Conservation (phyloP, 2,797 vertebrate species). For the Meriones psammophilus region DNA sequence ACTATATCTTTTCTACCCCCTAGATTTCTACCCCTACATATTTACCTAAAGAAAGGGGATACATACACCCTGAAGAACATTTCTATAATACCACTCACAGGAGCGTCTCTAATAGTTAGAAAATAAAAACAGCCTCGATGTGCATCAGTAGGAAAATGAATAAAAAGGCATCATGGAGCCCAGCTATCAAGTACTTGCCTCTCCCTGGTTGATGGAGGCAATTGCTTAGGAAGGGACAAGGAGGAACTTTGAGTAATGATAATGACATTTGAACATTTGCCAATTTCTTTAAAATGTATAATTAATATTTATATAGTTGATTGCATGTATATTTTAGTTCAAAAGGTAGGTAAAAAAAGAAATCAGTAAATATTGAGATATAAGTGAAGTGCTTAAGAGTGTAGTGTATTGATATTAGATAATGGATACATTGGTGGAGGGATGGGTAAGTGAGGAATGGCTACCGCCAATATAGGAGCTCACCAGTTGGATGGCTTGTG, state of each 20-base stretch:
- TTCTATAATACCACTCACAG: conserved; percentile 35
- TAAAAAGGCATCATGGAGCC: background rate
- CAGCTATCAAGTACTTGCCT: background rate
- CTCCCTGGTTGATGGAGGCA: background rate
- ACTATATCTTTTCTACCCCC: background rate
- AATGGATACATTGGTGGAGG: background rate
- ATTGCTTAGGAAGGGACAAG: background rate
- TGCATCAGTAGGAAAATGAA: background rate
- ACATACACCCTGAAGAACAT: conserved; percentile 3
- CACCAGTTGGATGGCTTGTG: background rate
- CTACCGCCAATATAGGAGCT: background rate
- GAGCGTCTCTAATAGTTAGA: background rate
- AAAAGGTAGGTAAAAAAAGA: background rate
- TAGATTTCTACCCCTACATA: conserved; percentile 47
- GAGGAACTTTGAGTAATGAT: background rate
- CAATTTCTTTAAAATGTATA: background rate
- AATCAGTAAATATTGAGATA: conserved; percentile 19
- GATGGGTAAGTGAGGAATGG: background rate
- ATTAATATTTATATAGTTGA: background rate
- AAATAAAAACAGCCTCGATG: background rate
- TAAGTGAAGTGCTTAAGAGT: background rate
- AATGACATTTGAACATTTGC: background rate
- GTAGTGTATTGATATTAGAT: background rate
- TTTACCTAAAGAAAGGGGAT: conserved; percentile 53
- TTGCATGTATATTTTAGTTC: conserved; percentile 2